Percentiles rank a stretch among this genome's conserved stretches.
phyloP scores from a whole-genome alignment of 2,797 vertebrate species.

The Enteromius afrohamiltoni region DNA sequence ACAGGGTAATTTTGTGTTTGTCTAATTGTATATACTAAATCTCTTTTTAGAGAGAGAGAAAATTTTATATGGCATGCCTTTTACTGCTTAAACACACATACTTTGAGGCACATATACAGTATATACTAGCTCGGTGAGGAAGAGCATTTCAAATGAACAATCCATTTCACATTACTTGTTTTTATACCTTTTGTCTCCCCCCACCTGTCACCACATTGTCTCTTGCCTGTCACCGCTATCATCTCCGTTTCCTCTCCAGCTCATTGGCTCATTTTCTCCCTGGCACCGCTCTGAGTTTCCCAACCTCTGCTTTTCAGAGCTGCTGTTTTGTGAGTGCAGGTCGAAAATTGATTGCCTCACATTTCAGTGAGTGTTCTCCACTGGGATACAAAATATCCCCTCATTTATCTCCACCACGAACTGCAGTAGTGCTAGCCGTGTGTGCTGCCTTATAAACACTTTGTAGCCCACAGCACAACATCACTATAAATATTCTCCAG shows the following conservation, averaged over 20 bases:
- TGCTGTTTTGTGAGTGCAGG: conserved; percentile 42
- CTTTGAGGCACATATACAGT: neutral
- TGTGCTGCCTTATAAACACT: conserved; percentile 58
- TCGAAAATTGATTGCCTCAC: conserved; percentile 57
- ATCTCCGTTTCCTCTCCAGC: conserved; percentile 46
- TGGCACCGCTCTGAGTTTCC: conserved; percentile 25
- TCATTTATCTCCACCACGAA: conserved; percentile 51
- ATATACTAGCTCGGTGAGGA: neutral
- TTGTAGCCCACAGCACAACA: conserved; percentile 47
- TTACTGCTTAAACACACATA: neutral
- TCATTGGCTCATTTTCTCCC: conserved; percentile 41
- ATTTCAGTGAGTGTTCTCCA: conserved; percentile 54
- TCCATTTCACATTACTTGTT: conserved; percentile 2
- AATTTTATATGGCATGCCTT: neutral
- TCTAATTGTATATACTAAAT: neutral
- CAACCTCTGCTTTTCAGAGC: conserved; percentile 22
- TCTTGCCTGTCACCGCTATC: conserved; percentile 32
- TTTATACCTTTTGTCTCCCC: neutral
- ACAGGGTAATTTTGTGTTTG: neutral
- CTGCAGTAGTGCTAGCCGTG: conserved; percentile 27
- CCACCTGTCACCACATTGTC: conserved; percentile 18
- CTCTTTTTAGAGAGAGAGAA: neutral
- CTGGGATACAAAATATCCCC: conserved; percentile 52
- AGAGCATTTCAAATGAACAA: conserved; percentile 6
- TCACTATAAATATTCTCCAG: conserved; percentile 56